phyloP scores from a whole-genome alignment of 2,797 vertebrate genomes.

The Taenioides sp. region DNA sequence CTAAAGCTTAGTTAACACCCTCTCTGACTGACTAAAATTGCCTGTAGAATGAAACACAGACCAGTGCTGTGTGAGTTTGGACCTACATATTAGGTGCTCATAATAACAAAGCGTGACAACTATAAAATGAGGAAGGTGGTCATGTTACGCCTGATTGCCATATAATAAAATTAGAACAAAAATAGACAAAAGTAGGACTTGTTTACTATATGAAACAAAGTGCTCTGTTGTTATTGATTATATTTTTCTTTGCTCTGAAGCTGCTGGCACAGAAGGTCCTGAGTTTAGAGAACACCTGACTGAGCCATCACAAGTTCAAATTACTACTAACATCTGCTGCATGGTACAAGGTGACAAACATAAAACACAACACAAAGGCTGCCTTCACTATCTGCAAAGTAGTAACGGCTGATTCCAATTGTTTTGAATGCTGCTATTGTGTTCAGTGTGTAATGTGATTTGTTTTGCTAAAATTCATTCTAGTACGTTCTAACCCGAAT shows the following conservation, averaged over 20 bases:
- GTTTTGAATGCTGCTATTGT: constrained; percentile 59
- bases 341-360: constrained; percentile 25
- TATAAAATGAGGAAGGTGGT: neutral
- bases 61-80: neutral
- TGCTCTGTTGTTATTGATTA: constrained; percentile 24
- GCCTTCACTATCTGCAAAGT: constrained; percentile 30
- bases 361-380: constrained; percentile 28
- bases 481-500: constrained; percentile 48
- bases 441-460: constrained; percentile 53
- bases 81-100: neutral
- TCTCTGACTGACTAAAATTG: constrained; percentile 12
- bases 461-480: constrained; percentile 35
- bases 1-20: constrained; percentile 26
- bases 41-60: neutral
- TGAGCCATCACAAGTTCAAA: constrained; percentile 33
- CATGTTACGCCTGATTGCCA: neutral
- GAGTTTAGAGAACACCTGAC: constrained; percentile 24
- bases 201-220: constrained; percentile 43
- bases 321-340: constrained; percentile 27
- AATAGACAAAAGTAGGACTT: constrained; percentile 16
- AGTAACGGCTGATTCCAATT: constrained; percentile 58
- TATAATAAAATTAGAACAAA: constrained; percentile 49
- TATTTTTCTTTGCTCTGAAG: neutral
- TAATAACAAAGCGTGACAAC: neutral
- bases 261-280: neutral